Percentiles rank a stretch among this genome's conserved stretches.
These are phyloP conservation scores for Eustalomyia histrio DNA, from an alignment of 2,888 invertebrate species.

Conservation along the genomic window DNA sequence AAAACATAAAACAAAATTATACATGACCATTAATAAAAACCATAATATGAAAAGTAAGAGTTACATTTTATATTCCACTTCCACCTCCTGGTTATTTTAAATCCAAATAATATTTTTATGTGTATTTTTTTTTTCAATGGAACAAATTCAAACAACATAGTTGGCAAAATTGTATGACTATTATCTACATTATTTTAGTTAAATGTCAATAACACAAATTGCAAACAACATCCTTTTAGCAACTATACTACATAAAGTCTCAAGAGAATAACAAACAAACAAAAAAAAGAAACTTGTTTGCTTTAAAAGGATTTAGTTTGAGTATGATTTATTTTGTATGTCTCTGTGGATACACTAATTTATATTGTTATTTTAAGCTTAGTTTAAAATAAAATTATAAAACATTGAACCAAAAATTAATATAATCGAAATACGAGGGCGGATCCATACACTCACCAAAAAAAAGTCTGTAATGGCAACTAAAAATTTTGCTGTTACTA, in stretches of 20 bases:
- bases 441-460: too few species aligned
- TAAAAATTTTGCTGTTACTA: too few species aligned
- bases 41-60: constrained; percentile 61
- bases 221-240: constrained; percentile 25
- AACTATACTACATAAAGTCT: background rate
- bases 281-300: constrained; percentile 1
- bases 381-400: background rate
- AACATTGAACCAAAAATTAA: too few species aligned
- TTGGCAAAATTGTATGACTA: background rate
- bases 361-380: background rate
- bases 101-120: background rate
- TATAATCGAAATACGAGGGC: too few species aligned
- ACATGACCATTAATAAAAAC: constrained; percentile 39
- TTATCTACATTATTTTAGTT: constrained; percentile 20
- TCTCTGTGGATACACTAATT: constrained; percentile 24
- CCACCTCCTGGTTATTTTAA: background rate
- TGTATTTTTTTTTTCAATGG: background rate
- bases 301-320: constrained; percentile 17
- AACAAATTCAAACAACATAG: background rate
- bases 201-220: constrained; percentile 46
- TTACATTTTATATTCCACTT: constrained; percentile 29
- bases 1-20: constrained; percentile 17
- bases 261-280: background rate
- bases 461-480: too few species aligned
- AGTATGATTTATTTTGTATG: constrained; percentile 48